phyloP scores from a whole-genome alignment of 2,888 invertebrate species.

The Meganola albula region DNA sequence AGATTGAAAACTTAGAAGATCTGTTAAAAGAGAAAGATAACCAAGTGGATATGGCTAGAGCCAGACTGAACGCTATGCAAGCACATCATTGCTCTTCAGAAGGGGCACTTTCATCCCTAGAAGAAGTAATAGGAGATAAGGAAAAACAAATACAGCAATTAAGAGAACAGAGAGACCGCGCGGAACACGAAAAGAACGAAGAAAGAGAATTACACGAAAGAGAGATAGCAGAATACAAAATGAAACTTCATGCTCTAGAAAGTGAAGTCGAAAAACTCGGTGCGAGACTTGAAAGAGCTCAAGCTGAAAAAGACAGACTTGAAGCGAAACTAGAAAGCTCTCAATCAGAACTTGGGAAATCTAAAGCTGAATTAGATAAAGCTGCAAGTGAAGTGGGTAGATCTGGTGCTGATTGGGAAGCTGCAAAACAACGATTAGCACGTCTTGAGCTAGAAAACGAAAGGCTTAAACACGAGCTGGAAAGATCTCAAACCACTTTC shows the following conservation, averaged over 20 bases:
- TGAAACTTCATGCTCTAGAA: constrained; percentile 93
- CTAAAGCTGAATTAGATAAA: constrained; percentile 95
- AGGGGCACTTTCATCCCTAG: constrained; percentile 93
- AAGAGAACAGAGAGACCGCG: constrained; percentile 94
- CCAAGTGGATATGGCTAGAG: constrained; percentile 96
- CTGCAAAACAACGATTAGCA: constrained; percentile 88
- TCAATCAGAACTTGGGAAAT: constrained; percentile 95
- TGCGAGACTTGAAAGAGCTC: constrained; percentile 91
- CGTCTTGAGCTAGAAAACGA: constrained; percentile 94
- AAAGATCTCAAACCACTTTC: constrained; percentile 89
- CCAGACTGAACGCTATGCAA: constrained; percentile 93
- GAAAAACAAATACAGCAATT: constrained; percentile 98
- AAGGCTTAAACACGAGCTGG: constrained; percentile 89
- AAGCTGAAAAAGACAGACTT: constrained; percentile 92
- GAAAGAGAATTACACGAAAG: constrained; percentile 95
- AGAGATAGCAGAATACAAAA: constrained; percentile 95
- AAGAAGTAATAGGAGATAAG: constrained; percentile 97
- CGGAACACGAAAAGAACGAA: constrained; percentile 97
- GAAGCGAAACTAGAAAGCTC: constrained; percentile 95
- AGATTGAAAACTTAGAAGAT: constrained; percentile 99
- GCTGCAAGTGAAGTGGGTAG: constrained; percentile 93
- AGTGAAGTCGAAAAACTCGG: constrained; percentile 94
- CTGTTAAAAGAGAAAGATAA: constrained; percentile 98
- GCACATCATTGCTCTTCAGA: constrained; percentile 96
- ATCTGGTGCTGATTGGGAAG: constrained; percentile 93